Evolutionary conservation across 2,113 vertebrate species (phyloP).

Genomic region (Nothoprocta perdicaria): DNA sequence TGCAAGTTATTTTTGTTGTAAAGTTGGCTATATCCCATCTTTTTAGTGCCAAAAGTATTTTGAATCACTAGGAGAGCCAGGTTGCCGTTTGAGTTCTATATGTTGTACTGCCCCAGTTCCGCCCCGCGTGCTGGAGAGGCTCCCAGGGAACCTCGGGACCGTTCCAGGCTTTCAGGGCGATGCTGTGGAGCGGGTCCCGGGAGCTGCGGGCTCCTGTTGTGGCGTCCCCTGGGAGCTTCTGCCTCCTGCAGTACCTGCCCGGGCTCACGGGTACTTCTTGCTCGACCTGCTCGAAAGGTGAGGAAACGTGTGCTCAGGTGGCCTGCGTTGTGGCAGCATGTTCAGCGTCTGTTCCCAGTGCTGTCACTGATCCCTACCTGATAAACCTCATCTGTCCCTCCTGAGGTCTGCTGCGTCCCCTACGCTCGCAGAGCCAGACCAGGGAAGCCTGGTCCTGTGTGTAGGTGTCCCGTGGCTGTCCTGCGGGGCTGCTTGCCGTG

Average conservation of each 20-base stretch:
- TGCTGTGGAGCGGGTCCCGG: constrained; percentile 26
- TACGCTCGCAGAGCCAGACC: neutral
- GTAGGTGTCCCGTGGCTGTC: too few relatives aligned
- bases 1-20: neutral
- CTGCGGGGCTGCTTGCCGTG: too few relatives aligned
- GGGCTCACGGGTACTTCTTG: neutral
- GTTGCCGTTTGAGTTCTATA: rapidly evolving
- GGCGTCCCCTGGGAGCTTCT: neutral
- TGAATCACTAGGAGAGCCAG: neutral
- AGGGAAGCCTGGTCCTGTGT: too few relatives aligned
- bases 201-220: neutral
- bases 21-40: neutral
- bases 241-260: neutral
- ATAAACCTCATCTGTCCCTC: neutral
- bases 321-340: neutral
- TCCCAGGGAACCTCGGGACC: constrained; percentile 6
- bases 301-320: neutral
- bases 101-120: neutral
- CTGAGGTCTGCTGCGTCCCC: neutral
- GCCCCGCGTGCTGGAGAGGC: neutral
- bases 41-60: rapidly evolving
- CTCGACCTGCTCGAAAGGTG: neutral
- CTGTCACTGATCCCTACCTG: neutral
- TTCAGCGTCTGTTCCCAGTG: neutral
- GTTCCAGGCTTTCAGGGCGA: neutral